Conservation (phyloP, 2,113 vertebrate species). For the Brachyhypopomus occidentalis region DNA sequence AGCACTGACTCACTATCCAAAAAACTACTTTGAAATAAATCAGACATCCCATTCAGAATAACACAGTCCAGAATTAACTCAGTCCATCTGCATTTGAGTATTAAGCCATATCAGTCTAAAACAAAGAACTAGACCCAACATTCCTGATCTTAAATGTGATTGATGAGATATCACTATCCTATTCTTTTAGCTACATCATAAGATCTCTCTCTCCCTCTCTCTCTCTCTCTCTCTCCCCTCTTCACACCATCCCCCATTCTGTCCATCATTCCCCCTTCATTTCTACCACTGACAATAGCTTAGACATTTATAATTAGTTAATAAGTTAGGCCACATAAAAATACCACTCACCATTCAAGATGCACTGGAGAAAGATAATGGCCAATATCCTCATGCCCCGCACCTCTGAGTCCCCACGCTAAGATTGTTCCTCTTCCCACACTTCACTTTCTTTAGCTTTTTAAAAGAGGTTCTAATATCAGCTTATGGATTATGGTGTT, state of each 20-base stretch:
- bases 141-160: constrained; percentile 13
- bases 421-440: constrained; percentile 70
- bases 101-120: background rate
- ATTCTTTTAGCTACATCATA: background rate
- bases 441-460: constrained; percentile 51
- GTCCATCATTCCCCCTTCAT: no score
- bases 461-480: no score
- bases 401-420: constrained; percentile 83
- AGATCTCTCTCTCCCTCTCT: background rate
- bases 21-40: no score
- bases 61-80: background rate
- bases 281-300: no score
- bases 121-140: constrained; percentile 10
- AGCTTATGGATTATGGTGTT: no score
- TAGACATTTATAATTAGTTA: no score
- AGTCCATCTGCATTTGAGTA: background rate
- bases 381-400: constrained; percentile 98
- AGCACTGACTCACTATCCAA: no score
- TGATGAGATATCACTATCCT: background rate
- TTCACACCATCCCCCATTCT: background rate
- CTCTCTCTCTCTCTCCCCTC: background rate
- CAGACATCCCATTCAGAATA: no score
- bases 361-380: constrained; percentile 93
- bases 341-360: constrained; percentile 88
- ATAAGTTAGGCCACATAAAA: constrained; percentile 43